Conservation (phyloP, 2,113 vertebrate genomes). For the Brachypteracias leptosomus region DNA sequence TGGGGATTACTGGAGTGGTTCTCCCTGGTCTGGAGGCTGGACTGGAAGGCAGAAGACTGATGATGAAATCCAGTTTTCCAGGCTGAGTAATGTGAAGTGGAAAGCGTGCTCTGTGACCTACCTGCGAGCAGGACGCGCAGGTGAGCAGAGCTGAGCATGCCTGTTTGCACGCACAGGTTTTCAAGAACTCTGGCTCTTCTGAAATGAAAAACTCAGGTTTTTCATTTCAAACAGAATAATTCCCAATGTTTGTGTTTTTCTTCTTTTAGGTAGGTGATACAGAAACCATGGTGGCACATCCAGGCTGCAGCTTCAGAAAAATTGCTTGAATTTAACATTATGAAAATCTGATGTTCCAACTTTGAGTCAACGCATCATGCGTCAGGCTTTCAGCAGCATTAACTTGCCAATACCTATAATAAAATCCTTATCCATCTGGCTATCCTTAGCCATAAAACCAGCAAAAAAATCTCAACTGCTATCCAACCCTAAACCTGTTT, state of each 20-base stretch:
- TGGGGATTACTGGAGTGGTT: background rate
- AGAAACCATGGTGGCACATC: background rate
- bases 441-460: slow-evolving; percentile 19
- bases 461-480: background rate
- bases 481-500: slow-evolving; percentile 15
- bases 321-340: background rate
- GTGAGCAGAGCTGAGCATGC: rapidly evolving
- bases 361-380: background rate
- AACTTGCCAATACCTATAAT: slow-evolving; percentile 54
- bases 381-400: slow-evolving; percentile 52
- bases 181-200: background rate
- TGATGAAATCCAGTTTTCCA: background rate
- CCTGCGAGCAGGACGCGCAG: rapidly evolving
- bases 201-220: background rate
- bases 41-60: background rate
- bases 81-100: background rate
- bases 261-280: background rate
- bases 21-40: background rate
- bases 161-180: background rate
- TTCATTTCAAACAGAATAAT: background rate
- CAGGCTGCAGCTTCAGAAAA: background rate
- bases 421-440: slow-evolving; percentile 62
- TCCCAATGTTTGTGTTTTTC: background rate
- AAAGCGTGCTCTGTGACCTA: background rate
- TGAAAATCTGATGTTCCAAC: slow-evolving; percentile 34